These are phyloP conservation scores for Cololabis saira DNA, from an alignment of 2,113 vertebrate species.

Conservation along the genomic window DNA sequence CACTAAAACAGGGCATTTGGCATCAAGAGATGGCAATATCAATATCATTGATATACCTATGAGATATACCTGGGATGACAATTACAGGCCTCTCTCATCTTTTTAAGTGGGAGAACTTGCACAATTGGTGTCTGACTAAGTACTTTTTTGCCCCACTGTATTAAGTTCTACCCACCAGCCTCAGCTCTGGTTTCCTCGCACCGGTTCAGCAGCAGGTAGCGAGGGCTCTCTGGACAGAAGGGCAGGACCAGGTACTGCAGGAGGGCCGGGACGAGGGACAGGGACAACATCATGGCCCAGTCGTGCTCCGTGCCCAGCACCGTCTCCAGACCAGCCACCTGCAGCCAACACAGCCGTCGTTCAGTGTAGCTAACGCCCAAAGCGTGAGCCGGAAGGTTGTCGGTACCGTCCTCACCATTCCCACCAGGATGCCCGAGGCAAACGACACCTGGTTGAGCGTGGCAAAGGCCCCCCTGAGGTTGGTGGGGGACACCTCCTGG, in stretches of 20 bases:
- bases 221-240: slow-evolving; percentile 85
- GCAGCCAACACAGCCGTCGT: slow-evolving; percentile 7
- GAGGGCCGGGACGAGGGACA: slow-evolving; percentile 81
- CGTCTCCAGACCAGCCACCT: slow-evolving; percentile 83
- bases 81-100: too few relatives aligned
- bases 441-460: slow-evolving; percentile 84
- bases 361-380: too few relatives aligned
- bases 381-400: too few relatives aligned
- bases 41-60: too few relatives aligned
- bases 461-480: slow-evolving; percentile 81
- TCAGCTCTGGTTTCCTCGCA: slow-evolving; percentile 75
- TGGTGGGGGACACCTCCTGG: slow-evolving; percentile 82
- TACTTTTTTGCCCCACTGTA: too few relatives aligned
- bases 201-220: slow-evolving; percentile 81
- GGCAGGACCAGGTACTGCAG: slow-evolving; percentile 80
- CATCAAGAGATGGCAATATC: too few relatives aligned
- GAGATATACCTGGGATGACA: too few relatives aligned
- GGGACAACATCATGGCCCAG: slow-evolving; percentile 82
- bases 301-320: slow-evolving; percentile 74
- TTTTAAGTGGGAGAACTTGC: too few relatives aligned
- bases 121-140: too few relatives aligned
- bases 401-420: slow-evolving; percentile 74
- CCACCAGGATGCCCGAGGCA: slow-evolving; percentile 78
- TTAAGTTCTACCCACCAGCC: slow-evolving; percentile 77
- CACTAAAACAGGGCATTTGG: too few relatives aligned